phyloP scores from a whole-genome alignment of 1,140 invertebrate species.

The Aphidius gifuensis region DNA sequence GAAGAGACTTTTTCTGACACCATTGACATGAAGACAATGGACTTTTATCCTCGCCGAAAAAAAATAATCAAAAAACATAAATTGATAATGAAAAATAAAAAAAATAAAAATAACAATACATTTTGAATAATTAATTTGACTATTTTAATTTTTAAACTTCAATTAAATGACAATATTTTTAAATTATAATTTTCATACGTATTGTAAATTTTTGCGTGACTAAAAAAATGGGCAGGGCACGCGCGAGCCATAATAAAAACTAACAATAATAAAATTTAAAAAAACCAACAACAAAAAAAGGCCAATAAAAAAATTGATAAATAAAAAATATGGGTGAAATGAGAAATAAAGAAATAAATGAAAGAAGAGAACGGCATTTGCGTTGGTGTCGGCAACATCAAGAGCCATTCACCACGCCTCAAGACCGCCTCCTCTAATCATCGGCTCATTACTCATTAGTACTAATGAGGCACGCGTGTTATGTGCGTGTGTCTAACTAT shows the following conservation, averaged over 20 bases:
- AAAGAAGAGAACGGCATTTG: conserved; percentile 30
- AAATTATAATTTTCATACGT: no score
- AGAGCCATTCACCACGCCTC: conserved; percentile 48
- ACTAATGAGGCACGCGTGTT: conserved; percentile 51
- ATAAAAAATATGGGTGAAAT: conserved; percentile 21
- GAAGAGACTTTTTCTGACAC: conserved; percentile 9
- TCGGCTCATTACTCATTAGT: conserved; percentile 56
- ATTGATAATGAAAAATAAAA: no score
- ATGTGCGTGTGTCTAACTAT: conserved; percentile 27
- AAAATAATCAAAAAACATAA: not conserved
- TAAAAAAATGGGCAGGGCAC: conserved; percentile 7
- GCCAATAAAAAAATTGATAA: conserved; percentile 20
- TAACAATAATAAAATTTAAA: not conserved
- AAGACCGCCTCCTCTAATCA: conserved; percentile 55
- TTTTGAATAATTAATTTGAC: no score
- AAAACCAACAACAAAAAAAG: conserved; percentile 25
- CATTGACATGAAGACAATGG: conserved; percentile 10
- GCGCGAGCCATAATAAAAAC: conserved; percentile 1
- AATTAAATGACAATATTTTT: no score
- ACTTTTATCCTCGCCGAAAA: conserved; percentile 32
- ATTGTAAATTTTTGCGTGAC: no score
- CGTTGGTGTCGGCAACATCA: conserved; percentile 46
- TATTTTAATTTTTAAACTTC: no score
- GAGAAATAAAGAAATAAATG: conserved; percentile 20
- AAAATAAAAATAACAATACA: conserved; percentile 1